phyloP scores from a whole-genome alignment of 2,888 invertebrate genomes.

The Heliothis peltigera region DNA sequence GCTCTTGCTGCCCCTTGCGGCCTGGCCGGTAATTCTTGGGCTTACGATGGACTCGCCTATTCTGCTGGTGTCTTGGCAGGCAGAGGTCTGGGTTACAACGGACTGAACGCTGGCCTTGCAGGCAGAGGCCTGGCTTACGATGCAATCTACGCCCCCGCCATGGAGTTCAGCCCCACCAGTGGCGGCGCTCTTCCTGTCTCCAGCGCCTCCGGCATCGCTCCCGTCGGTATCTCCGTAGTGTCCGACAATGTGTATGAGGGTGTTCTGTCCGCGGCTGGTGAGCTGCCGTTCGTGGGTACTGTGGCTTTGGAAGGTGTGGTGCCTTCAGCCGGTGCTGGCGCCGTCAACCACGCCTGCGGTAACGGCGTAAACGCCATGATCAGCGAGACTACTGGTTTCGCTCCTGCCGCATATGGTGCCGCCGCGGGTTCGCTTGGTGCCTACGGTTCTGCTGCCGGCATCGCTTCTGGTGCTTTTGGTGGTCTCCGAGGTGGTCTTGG shows the following conservation, averaged over 20 bases:
- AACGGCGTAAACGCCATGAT: conserved; percentile 42
- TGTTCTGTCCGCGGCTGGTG: conserved; percentile 58
- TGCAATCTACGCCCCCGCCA: conserved; percentile 3
- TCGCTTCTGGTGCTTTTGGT: neutral
- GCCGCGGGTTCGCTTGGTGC: conserved; percentile 24
- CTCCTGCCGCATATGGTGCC: neutral
- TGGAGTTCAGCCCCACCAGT: conserved; percentile 41
- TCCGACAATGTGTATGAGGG: conserved; percentile 54
- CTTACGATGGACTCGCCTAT: conserved; percentile 1
- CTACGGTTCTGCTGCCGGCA: conserved; percentile 2
- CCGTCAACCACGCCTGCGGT: conserved; percentile 72
- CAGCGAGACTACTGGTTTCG: conserved; percentile 42
- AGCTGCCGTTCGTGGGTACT: conserved; percentile 69
- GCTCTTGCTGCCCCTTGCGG: conserved; percentile 17
- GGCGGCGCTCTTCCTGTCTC: conserved; percentile 42
- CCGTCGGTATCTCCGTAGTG: conserved; percentile 43
- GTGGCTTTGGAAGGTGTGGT: conserved; percentile 71
- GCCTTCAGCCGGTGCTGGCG: conserved; percentile 70
- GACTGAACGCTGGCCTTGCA: conserved; percentile 3
- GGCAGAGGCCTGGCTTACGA: conserved; percentile 21
- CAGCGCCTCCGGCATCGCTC: conserved; percentile 39
- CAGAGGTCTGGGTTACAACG: conserved; percentile 9
- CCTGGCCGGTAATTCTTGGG: conserved; percentile 1
- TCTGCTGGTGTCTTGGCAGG: conserved; percentile 6
- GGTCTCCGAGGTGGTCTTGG: neutral